Percentiles rank a stretch among this genome's conserved stretches.
Evolutionary conservation across 2,797 vertebrate species (phyloP).

Genomic region (Xenopus petersii): DNA sequence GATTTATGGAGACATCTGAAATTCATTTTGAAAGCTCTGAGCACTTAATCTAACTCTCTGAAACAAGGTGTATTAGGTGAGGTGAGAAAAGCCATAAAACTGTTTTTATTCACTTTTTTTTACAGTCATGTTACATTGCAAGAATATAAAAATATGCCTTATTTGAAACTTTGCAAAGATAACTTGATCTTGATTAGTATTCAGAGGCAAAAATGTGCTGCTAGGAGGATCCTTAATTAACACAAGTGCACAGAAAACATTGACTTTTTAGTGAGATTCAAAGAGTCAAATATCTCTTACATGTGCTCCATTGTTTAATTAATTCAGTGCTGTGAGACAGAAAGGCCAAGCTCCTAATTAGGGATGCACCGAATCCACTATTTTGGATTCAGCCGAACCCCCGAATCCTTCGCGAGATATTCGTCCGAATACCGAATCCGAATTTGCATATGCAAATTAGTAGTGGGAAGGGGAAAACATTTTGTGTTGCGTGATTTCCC

Average conservation of each 20-base stretch:
- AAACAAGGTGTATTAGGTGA: constrained; percentile 47
- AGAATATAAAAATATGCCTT: constrained; percentile 36
- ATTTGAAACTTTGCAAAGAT: constrained; percentile 27
- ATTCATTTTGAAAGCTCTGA: constrained; percentile 45
- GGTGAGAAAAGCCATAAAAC: constrained; percentile 43
- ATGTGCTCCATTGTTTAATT: not conserved
- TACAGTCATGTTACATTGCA: constrained; percentile 26
- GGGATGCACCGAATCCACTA: too few relatives aligned
- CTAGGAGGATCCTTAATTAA: constrained; percentile 20
- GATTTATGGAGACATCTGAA: constrained; percentile 47
- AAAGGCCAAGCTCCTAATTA: too few relatives aligned
- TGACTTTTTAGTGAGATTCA: constrained; percentile 5
- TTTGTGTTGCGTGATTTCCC: too few relatives aligned
- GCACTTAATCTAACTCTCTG: constrained; percentile 44
- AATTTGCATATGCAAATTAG: too few relatives aligned
- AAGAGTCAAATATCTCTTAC: not conserved
- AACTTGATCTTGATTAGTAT: constrained; percentile 25
- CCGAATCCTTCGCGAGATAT: too few relatives aligned
- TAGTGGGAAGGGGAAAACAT: too few relatives aligned
- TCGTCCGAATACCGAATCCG: too few relatives aligned
- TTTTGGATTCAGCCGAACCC: too few relatives aligned
- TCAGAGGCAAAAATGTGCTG: constrained; percentile 15
- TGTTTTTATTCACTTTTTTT: constrained; percentile 36
- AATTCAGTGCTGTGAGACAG: not conserved
- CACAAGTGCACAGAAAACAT: constrained; percentile 2